Evolutionary conservation across 2,797 vertebrate genomes (phyloP).

Genomic region (Vireo griseus): DNA sequence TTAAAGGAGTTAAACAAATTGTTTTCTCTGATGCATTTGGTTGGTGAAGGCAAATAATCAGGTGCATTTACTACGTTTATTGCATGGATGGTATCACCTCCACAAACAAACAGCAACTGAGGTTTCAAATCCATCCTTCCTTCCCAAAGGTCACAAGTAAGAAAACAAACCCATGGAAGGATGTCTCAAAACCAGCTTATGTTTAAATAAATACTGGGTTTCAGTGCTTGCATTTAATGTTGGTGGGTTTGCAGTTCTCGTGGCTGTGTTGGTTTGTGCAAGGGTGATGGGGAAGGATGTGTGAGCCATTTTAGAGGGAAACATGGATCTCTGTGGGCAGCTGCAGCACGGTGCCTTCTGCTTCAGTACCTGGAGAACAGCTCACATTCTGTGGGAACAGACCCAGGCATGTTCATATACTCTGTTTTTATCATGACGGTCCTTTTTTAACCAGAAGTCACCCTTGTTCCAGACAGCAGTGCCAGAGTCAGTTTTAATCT

Average conservation of each 20-base stretch:
- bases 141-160: background rate
- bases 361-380: background rate
- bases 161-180: background rate
- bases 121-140: background rate
- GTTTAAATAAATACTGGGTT: background rate
- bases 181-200: background rate
- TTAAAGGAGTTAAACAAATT: background rate
- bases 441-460: background rate
- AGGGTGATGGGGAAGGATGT: background rate
- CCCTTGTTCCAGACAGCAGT: background rate
- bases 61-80: rapidly evolving
- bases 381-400: background rate
- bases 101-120: background rate
- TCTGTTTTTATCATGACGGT: background rate
- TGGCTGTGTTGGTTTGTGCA: background rate
- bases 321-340: background rate
- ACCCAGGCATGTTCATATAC: rapidly evolving
- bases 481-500: background rate
- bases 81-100: background rate
- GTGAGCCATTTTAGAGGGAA: background rate
- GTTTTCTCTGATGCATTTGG: background rate
- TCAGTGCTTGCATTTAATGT: rapidly evolving
- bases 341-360: background rate
- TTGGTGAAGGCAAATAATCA: background rate
- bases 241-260: background rate